A percentile compares a stretch with the other conserved stretches of the same genome.
Evolutionary conservation across 2,113 vertebrate species (phyloP).

Genomic region (Equus quagga): DNA sequence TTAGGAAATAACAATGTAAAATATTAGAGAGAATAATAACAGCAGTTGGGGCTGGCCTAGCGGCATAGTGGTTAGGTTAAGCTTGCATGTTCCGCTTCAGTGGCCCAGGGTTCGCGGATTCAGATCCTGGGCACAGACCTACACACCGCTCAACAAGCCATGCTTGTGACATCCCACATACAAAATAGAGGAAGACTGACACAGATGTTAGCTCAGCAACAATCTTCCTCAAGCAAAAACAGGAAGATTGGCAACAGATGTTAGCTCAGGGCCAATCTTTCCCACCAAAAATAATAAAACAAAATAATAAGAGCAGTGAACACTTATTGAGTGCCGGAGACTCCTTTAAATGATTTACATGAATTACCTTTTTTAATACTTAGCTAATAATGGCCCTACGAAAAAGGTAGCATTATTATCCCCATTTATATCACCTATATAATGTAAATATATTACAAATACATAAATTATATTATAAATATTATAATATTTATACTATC

Average conservation of each 20-base stretch:
- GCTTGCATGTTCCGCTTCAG: too few relatives aligned
- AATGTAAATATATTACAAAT: neutral
- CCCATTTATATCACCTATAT: neutral
- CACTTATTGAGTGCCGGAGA: neutral
- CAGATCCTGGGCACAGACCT: too few relatives aligned
- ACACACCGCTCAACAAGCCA: too few relatives aligned
- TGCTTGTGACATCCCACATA: too few relatives aligned
- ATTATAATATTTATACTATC: neutral
- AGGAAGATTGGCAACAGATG: too few relatives aligned
- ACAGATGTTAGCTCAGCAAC: too few relatives aligned
- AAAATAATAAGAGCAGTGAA: neutral
- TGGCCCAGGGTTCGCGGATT: too few relatives aligned
- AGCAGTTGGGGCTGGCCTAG: neutral
- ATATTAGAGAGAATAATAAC: neutral
- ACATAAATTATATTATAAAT: neutral
- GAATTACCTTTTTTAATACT: neutral
- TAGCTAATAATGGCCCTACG: neutral
- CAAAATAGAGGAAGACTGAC: too few relatives aligned
- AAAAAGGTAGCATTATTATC: neutral
- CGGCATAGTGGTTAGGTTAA: too few relatives aligned
- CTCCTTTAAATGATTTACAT: neutral
- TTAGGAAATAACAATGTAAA: neutral
- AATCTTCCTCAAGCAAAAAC: too few relatives aligned
- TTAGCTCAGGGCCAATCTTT: too few relatives aligned
- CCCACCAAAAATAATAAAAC: too few relatives aligned